Evolutionary conservation across 2,113 vertebrate species (phyloP).

Genomic region (Oncorhynchus tshawytscha): DNA sequence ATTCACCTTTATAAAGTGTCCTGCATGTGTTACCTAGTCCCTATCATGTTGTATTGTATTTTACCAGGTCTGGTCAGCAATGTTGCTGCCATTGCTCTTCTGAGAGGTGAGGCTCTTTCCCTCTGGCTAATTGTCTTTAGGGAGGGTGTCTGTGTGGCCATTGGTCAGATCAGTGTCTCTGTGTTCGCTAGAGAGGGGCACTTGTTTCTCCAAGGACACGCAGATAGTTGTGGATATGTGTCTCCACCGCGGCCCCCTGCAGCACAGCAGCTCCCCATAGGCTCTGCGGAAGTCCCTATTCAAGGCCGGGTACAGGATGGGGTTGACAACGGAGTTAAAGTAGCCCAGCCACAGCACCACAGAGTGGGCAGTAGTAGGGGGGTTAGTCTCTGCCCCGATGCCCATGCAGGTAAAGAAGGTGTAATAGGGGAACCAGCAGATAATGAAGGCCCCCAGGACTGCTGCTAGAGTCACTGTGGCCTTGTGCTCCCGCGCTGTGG

Average conservation of each 20-base stretch:
- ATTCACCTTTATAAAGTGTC: no score
- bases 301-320: slow-evolving; percentile 87
- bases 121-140: slow-evolving; percentile 20
- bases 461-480: slow-evolving; percentile 86
- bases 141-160: slow-evolving; percentile 28
- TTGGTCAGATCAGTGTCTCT: slow-evolving; percentile 36
- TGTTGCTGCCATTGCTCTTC: slow-evolving; percentile 27
- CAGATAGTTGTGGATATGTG: background rate
- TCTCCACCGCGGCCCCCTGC: slow-evolving; percentile 43
- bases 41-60: background rate
- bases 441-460: slow-evolving; percentile 87
- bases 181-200: slow-evolving; percentile 45
- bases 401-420: slow-evolving; percentile 83
- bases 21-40: no score
- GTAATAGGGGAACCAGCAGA: slow-evolving; percentile 96
- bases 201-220: slow-evolving; percentile 19
- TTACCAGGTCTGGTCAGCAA: slow-evolving; percentile 35
- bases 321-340: slow-evolving; percentile 91
- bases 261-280: slow-evolving; percentile 81
- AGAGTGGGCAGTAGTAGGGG: slow-evolving; percentile 49
- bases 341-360: slow-evolving; percentile 88
- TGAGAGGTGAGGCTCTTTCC: slow-evolving; percentile 21
- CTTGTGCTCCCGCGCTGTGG: slow-evolving; percentile 85
- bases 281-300: slow-evolving; percentile 89
- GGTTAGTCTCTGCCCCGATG: slow-evolving; percentile 53